Percentiles rank a stretch among this genome's conserved stretches.
phyloP scores from a whole-genome alignment of 1,140 invertebrate genomes.

The Carposina sasakii region DNA sequence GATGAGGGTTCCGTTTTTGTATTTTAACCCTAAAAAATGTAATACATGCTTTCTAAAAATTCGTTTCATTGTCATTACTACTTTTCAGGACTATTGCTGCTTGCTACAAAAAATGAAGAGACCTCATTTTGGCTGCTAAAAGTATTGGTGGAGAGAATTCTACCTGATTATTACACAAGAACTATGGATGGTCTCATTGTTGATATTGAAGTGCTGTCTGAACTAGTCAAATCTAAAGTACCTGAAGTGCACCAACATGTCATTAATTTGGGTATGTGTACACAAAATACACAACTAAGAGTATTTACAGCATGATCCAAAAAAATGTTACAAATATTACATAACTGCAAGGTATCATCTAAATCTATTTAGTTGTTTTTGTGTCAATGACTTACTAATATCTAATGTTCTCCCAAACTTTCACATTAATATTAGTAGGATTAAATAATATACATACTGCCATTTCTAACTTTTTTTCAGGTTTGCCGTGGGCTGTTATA shows the following conservation, averaged over 20 bases:
- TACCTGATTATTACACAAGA: slow-evolving; percentile 91
- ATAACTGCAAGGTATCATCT: neutral
- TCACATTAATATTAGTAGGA: no score
- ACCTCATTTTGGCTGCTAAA: slow-evolving; percentile 93
- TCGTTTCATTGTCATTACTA: neutral
- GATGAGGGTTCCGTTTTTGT: no score
- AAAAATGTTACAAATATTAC: neutral
- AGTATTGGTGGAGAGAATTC: slow-evolving; percentile 87
- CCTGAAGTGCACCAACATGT: slow-evolving; percentile 87
- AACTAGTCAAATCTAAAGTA: slow-evolving; percentile 85
- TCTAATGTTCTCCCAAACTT: no score
- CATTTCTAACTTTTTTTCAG: no score
- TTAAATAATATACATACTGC: no score
- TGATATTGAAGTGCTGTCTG: slow-evolving; percentile 90
- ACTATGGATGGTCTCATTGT: slow-evolving; percentile 90
- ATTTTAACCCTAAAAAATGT: no score
- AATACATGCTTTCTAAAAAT: neutral
- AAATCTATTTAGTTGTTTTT: slow-evolving; percentile 1
- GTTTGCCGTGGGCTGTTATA: slow-evolving; percentile 89
- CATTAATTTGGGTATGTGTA: slow-evolving; percentile 74
- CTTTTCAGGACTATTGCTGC: slow-evolving; percentile 80
- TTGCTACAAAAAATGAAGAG: slow-evolving; percentile 92
- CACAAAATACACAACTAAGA: neutral
- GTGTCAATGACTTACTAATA: no score
- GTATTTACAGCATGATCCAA: no score